Base-by-base conservation (phyloP, 2,113 vertebrate species). In the Takifugu bimaculatus region DNA sequence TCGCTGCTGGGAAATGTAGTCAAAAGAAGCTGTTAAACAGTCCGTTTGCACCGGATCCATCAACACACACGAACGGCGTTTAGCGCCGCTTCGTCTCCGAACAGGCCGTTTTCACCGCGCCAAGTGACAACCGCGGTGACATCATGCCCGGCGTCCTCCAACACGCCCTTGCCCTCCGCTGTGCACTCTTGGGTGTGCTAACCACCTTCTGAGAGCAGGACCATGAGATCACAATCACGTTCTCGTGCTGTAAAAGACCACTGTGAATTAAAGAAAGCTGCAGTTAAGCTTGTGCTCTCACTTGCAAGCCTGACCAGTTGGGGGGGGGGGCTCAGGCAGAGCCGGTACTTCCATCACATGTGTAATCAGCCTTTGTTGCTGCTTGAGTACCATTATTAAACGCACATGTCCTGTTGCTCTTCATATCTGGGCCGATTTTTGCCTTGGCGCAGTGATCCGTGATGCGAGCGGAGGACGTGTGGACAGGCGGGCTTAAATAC, bases 121-220 rank as follows among this genome's bases (percentile, higher is more conserved):
- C 72, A 82, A 78, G 72, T 80, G 83, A 80, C 82, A 81, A 68
- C 81, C 64, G 5, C 66, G 66, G 67, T 61, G 80, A 88, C 77
- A 75, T 74, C 79, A 78, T 75, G 84, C 77, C 84, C 85, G 69
- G 74, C 65, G 56, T 75, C 79, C 58, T 79, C 65, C 70, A 62
- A 57, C 54, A 70, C 15, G 47, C 60, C 71, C 57, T 62, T 59
- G 65, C 78, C 59, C 74, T 69, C 80, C 65, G 67, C 75, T 77
- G 59, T 56, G 55, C 77, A 72, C 84, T 67, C 75, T 53, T 60
- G 81, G 58, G 81, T 67, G 73, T 75, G 73, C 57, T 85, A 72
- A 81, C 77, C 78, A 65, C 77, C 61, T 62, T 43, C 60, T 68
- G 56, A 65, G 63, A 79, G 77, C 29, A 53, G 74, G 50, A 59